phyloP scores from a whole-genome alignment of 2,888 invertebrate genomes.

The Diogma glabrata region DNA sequence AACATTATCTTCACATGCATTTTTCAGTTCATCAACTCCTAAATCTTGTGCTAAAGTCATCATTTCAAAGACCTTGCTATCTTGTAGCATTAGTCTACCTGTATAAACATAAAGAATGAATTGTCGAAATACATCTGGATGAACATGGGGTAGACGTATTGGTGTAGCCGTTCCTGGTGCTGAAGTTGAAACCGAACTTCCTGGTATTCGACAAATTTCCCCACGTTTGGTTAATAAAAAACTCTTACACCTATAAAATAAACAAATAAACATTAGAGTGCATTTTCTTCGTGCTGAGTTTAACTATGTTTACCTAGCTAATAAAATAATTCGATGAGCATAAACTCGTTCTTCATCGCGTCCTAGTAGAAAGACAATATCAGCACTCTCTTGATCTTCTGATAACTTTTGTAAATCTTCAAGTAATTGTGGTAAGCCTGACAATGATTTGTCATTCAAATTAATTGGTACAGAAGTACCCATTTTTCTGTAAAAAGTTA shows the following conservation, averaged over 20 bases:
- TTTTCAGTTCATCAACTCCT: slow-evolving; percentile 73
- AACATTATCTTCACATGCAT: slow-evolving; percentile 83
- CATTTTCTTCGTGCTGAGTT: not conserved
- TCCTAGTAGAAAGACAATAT: slow-evolving; percentile 78
- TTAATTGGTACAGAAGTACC: slow-evolving; percentile 30
- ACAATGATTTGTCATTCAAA: slow-evolving; percentile 48
- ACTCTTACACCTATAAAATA: slow-evolving; percentile 66
- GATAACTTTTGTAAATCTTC: slow-evolving; percentile 78
- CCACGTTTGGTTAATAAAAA: slow-evolving; percentile 79
- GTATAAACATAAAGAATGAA: slow-evolving; percentile 85
- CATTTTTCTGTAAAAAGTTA: too few species aligned
- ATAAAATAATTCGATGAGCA: slow-evolving; percentile 75
- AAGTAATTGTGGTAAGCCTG: slow-evolving; percentile 71
- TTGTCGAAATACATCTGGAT: slow-evolving; percentile 75
- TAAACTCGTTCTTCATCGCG: slow-evolving; percentile 73
- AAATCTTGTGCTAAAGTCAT: slow-evolving; percentile 78
- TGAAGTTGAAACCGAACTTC: slow-evolving; percentile 63
- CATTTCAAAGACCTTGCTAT: slow-evolving; percentile 83
- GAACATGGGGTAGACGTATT: slow-evolving; percentile 74
- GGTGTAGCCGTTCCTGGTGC: slow-evolving; percentile 67
- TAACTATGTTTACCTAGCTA: slow-evolving; percentile 58
- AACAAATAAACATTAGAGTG: slow-evolving; percentile 6
- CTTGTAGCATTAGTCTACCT: slow-evolving; percentile 78
- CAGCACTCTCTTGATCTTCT: slow-evolving; percentile 78
- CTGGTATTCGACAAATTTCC: slow-evolving; percentile 70